A percentile compares a stretch with the other conserved stretches of the same genome.
Conservation (phyloP, 2,888 invertebrate genomes). For the Amaurobius ferox region DNA sequence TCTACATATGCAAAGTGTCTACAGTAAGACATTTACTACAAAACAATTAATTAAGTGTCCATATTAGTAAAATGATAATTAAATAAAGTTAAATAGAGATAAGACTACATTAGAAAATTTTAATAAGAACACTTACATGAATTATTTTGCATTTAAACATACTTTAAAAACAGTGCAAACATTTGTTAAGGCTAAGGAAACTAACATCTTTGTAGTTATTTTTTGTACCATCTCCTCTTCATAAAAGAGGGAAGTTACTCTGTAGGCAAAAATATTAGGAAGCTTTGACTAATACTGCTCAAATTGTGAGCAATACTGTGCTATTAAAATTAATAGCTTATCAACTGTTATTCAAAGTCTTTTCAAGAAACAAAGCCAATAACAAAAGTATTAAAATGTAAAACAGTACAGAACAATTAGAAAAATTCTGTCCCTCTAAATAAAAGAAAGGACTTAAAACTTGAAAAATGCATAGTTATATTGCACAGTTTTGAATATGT, state of each 20-base stretch:
- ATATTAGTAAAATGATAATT: no score
- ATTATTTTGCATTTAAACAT: neutral
- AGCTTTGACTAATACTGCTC: neutral
- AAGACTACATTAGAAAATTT: no score
- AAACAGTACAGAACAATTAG: slow-evolving; percentile 1
- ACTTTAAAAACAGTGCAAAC: neutral
- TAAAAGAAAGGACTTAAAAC: slow-evolving; percentile 9
- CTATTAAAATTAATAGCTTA: slow-evolving; percentile 18
- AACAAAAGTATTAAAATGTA: neutral
- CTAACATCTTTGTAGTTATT: slow-evolving; percentile 2
- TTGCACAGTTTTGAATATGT: slow-evolving; percentile 31
- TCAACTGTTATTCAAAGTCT: neutral
- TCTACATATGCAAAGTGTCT: no score
- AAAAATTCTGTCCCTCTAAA: slow-evolving; percentile 1
- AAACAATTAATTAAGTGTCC: no score
- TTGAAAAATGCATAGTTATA: slow-evolving; percentile 35
- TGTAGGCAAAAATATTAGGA: slow-evolving; percentile 18
- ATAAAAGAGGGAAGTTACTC: slow-evolving; percentile 10
- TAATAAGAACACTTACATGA: slow-evolving; percentile 14
- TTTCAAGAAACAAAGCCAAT: neutral
- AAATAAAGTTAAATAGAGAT: no score
- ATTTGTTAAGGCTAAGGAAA: slow-evolving; percentile 33
- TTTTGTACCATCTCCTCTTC: slow-evolving; percentile 36
- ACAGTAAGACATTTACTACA: no score
- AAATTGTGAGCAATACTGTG: slow-evolving; percentile 6